Percentiles rank a stretch among this genome's conserved stretches.
Conservation (phyloP, 1,140 invertebrate genomes). For the Acromyrmex charruanus region DNA sequence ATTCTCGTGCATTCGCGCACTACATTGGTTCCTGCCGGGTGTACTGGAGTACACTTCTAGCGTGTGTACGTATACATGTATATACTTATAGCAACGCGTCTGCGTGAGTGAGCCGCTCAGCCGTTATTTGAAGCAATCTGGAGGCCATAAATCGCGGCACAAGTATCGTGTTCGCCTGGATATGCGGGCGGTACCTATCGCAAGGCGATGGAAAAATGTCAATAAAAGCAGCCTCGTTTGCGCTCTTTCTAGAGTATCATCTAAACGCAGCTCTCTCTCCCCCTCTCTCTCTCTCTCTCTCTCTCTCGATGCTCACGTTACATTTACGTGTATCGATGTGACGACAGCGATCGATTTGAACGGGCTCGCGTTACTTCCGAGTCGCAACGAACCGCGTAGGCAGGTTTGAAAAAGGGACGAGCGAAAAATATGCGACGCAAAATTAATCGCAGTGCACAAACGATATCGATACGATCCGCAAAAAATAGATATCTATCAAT, state of each 20-base stretch:
- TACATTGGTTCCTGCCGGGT: conserved; percentile 41
- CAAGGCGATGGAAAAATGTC: conserved; percentile 52
- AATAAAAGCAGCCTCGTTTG: conserved; percentile 27
- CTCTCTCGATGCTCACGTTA: conserved; percentile 23
- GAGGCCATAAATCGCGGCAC: conserved; percentile 63
- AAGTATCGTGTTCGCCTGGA: conserved; percentile 59
- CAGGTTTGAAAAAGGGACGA: not conserved
- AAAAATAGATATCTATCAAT: not conserved
- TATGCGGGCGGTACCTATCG: conserved; percentile 40
- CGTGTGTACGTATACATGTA: not conserved
- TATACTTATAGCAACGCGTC: not conserved
- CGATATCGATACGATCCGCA: not conserved
- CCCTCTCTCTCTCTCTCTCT: not conserved
- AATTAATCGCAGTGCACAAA: not conserved
- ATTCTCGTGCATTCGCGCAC: conserved; percentile 31
- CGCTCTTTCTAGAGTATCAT: not conserved
- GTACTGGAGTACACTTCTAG: not conserved
- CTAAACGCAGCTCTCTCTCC: not conserved
- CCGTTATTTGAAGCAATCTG: conserved; percentile 69
- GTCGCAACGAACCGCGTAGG: not conserved
- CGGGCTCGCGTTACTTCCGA: conserved; percentile 33
- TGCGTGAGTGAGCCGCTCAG: conserved; percentile 14
- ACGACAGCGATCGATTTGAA: conserved; percentile 38
- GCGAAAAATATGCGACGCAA: not conserved
- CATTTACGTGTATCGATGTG: conserved; percentile 32